phyloP scores from a whole-genome alignment of 2,797 vertebrate genomes.

The Naso thynnoides region DNA sequence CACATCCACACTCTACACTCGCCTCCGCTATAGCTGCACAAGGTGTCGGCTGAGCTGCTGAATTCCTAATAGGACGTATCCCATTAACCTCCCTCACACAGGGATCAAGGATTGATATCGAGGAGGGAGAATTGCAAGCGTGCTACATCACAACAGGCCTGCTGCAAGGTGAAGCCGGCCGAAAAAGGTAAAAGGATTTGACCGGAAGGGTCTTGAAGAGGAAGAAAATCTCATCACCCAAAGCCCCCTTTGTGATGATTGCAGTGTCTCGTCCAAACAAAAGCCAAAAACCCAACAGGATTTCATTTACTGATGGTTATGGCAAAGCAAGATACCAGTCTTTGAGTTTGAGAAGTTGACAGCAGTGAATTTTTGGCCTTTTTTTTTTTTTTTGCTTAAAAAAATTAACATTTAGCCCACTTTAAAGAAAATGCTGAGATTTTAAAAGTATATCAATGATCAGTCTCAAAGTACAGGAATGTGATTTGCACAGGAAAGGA shows the following conservation, averaged over 20 bases:
- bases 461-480: too few relatives aligned
- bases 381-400: neutral
- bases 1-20: conserved; percentile 21
- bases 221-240: conserved; percentile 10
- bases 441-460: too few relatives aligned
- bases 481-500: too few relatives aligned
- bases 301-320: neutral
- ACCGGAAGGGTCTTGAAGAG: neutral
- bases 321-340: neutral
- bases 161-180: neutral
- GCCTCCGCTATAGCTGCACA: conserved; percentile 27
- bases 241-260: neutral
- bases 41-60: conserved; percentile 67
- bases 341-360: neutral
- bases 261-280: neutral
- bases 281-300: neutral
- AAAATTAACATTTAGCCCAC: too few relatives aligned
- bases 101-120: conserved; percentile 57
- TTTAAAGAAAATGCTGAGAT: too few relatives aligned
- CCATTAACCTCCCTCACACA: conserved; percentile 72
- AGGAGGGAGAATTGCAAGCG: conserved; percentile 31
- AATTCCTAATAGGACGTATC: conserved; percentile 75
- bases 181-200: neutral
- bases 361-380: neutral
- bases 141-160: neutral